Base-by-base conservation (phyloP, 2,888 invertebrate genomes). In the Dorcus hopei region DNA sequence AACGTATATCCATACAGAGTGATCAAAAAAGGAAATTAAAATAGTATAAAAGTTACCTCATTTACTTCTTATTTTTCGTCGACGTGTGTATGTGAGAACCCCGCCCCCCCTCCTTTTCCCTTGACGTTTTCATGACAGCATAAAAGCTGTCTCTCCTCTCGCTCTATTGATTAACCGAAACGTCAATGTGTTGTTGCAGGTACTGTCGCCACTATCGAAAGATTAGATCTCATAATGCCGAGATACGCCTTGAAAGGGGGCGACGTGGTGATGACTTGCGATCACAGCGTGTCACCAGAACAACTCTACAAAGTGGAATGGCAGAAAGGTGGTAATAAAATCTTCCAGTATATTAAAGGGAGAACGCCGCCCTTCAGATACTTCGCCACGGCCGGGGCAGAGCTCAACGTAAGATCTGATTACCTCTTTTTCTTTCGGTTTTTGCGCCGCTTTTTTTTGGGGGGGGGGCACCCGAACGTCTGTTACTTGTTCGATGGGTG, bases 281-380 rank as follows among this genome's bases (percentile, higher is more conserved):
- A 86, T 63, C 90, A 91, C 81, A 89, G 87, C 78, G 89, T 91
- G 59, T 83, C 85, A 49, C 84, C 85, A 47, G 87, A 88, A 71
- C 84, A 88, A 68, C 83, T 91, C 56, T 88, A 90, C 81, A 91
- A 91, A 79, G 90, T 91, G 68, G 89, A 88, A 76, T 89, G 88
- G 84, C 81, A 85, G 54, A 85, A 87, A 66, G 84, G 82, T 68
- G 85, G 85, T 68, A 83, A 83, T 74, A 91, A 90, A 80, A 87
- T 91, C 80, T 89, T 91, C 78, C 89, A 90, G 80, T 91, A 87
- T 77, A 87, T 91, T 74, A 87, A 86, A 71, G 88, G 89, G 67
- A 82, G 91, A 61, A 88, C 83, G 74, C 90, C 90, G 66, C 90
- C 91, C 55, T 90, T 87, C 74, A 82, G 82, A 64, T 83, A 86